Base-by-base conservation (phyloP, 2,113 vertebrate genomes). In the Polyodon spathula region DNA sequence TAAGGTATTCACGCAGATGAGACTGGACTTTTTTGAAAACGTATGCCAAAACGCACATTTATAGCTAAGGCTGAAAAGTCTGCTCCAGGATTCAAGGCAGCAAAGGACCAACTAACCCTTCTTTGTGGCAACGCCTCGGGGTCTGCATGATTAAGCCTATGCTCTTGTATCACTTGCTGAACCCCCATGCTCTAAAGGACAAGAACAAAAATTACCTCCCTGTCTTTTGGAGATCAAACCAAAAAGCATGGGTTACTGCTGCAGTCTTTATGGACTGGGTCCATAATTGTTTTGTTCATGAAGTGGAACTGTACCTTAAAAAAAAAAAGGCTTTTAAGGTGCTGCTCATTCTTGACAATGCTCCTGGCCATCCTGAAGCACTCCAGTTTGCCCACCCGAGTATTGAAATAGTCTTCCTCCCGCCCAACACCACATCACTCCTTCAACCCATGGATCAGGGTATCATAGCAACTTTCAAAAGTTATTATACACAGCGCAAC, bases 371-470 rank as follows among this genome's bases (percentile, higher is more conserved):
- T 42, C 62, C 62, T 42, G 15, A 42, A 6, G 17, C n/a, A 64
- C n/a, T 43, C 17, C 12, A 16, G 38, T 12, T 3, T 60, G 6
- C n/a, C 16, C 8, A 42, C 17, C 14, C 12, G 37, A 60, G 17
- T 64, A 14, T n/a, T 6, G n/a, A n/a, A 14, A 15, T 37, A 11
- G 17, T 14, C 46, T 44, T 46, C 43, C 54, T 16, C 56, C 54
- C n/a, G 11, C 40, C n/a, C 16, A 60, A 64, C 56, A 64, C 62
- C 40, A 42, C 56, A 12, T 61, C 56, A 9, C 43, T 64, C 12
- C 42, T 64, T 27, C 56, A 64, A 50, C 62, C 55, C n/a, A 59
- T 64, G 55, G 62, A 64, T 50, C 62, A 64, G 46, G 56, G 62
- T 37, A 27, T 60, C 6, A 60, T 64, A 15, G 10, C 56, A 15